These are phyloP conservation scores for Salminus brasiliensis DNA, from an alignment of 2,113 vertebrate species.

Conservation along the genomic window DNA sequence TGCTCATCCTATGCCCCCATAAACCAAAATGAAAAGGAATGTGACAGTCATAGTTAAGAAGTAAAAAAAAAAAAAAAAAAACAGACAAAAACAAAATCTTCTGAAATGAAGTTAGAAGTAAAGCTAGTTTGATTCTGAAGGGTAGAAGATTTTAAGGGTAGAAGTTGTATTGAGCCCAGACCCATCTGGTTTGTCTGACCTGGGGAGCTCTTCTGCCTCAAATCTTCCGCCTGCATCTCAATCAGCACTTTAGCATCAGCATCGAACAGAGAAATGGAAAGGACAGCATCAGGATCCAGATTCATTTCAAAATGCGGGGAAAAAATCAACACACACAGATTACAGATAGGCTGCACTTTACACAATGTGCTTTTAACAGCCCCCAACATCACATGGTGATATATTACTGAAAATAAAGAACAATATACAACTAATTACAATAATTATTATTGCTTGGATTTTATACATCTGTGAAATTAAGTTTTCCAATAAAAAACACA, in stretches of 20 bases:
- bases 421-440: not conserved
- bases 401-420: not conserved
- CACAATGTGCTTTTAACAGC: constrained; percentile 41
- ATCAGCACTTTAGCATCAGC: constrained; percentile 76
- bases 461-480: not conserved
- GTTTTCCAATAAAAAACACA: not conserved
- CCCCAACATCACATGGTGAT: too few species aligned
- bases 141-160: constrained; percentile 34
- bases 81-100: constrained; percentile 12
- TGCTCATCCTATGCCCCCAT: constrained; percentile 14
- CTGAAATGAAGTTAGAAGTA: constrained; percentile 14
- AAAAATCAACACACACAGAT: constrained; percentile 41
- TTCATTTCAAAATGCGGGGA: constrained; percentile 54
- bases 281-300: constrained; percentile 57
- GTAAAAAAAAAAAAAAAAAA: constrained; percentile 7
- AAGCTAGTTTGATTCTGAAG: constrained; percentile 11
- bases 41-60: constrained; percentile 1
- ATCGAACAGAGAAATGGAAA: constrained; percentile 65
- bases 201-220: constrained; percentile 81
- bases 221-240: constrained; percentile 84
- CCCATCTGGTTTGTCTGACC: constrained; percentile 67
- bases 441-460: not conserved
- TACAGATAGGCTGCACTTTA: constrained; percentile 38
- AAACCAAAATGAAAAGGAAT: not conserved
- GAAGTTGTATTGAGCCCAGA: constrained; percentile 23